Conservation (phyloP, 2,888 invertebrate genomes). For the Tachina fera region DNA sequence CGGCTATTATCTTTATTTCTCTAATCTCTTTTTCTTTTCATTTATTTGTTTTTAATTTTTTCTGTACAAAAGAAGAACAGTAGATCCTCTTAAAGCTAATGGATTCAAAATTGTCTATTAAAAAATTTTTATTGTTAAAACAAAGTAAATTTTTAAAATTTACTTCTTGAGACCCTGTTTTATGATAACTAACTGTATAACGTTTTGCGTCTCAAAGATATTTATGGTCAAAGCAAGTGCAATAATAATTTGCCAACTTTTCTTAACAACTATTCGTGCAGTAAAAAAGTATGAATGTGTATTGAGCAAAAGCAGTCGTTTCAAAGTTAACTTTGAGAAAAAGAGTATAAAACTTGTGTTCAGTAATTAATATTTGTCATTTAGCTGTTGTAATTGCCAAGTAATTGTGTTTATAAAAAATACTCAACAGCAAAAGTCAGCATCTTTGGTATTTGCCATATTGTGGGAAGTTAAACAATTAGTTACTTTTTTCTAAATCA, state of each 20-base stretch:
- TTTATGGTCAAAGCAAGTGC: conserved; percentile 47
- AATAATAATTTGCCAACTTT: conserved; percentile 45
- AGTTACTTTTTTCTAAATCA: conserved; percentile 31
- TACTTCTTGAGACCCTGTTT: background rate
- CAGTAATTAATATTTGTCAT: conserved; percentile 69
- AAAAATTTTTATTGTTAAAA: background rate
- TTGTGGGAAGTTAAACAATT: conserved; percentile 70
- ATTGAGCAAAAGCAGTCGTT: background rate
- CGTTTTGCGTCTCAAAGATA: background rate
- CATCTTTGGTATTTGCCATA: background rate
- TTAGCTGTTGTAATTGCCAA: conserved; percentile 31
- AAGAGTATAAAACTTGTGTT: conserved; percentile 17
- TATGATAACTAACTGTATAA: conserved; percentile 12
- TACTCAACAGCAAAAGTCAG: background rate
- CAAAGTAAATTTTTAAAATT: background rate
- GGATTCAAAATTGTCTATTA: too few species aligned
- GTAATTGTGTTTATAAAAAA: conserved; percentile 20
- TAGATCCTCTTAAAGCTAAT: background rate
- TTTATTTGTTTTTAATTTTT: background rate
- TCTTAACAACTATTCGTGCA: conserved; percentile 3
- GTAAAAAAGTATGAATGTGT: background rate
- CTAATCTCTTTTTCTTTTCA: conserved; percentile 26
- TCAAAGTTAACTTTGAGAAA: conserved; percentile 4
- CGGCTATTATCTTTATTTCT: conserved; percentile 46
- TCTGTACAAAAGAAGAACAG: background rate